phyloP scores from a whole-genome alignment of 2,888 invertebrate genomes.

The Tyria jacobaeae region DNA sequence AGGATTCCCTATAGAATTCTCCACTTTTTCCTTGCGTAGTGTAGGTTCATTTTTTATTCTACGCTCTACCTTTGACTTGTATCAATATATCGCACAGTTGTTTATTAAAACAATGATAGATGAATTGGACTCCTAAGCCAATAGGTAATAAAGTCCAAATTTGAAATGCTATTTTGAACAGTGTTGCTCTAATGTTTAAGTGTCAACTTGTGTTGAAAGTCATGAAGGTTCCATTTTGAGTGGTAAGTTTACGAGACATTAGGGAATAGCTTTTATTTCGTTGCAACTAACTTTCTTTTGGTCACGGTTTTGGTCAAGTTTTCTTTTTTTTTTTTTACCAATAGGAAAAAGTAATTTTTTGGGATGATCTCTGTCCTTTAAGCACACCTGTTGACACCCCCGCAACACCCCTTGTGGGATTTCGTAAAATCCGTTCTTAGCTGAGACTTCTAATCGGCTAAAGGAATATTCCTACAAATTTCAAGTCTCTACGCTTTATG shows the following conservation, averaged over 20 bases:
- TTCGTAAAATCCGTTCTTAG: too few relatives aligned
- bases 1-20: background rate
- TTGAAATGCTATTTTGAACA: background rate
- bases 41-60: background rate
- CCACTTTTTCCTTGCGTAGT: background rate
- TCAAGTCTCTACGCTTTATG: too few relatives aligned
- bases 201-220: background rate
- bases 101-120: slow-evolving; percentile 8
- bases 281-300: too few relatives aligned
- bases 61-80: slow-evolving; percentile 1
- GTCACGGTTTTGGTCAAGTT: too few relatives aligned
- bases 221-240: background rate
- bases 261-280: background rate
- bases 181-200: background rate
- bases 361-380: too few relatives aligned
- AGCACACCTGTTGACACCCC: too few relatives aligned
- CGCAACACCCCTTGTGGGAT: too few relatives aligned
- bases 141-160: background rate
- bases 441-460: too few relatives aligned
- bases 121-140: slow-evolving; percentile 1
- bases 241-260: slow-evolving; percentile 4
- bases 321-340: too few relatives aligned
- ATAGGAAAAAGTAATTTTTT: too few relatives aligned
- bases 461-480: too few relatives aligned
- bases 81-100: background rate